Evolutionary conservation across 2,888 invertebrate species (phyloP), one percentile per base, ranked within the genome.

Genomic region (Eutolmus rufibarbis): DNA sequence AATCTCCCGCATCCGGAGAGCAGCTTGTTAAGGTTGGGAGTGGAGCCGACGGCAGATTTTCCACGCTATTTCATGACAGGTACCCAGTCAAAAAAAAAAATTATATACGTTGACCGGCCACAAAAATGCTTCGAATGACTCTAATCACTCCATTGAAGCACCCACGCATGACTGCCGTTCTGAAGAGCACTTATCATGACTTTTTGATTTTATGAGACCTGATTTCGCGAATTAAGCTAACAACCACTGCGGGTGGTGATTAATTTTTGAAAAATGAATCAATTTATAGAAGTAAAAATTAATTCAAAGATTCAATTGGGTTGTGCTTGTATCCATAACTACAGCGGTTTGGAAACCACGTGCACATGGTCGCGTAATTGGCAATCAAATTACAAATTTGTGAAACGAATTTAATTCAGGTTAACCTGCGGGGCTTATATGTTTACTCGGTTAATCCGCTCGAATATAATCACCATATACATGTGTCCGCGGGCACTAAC

Each of bases 401-500:
- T 23, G 31, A 57, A 57, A 56, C 57, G 19, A 51, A 56, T 82
- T 82, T 82, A 82, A 57, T 82, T 82, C 57, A 34, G 56, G 51
- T 56, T 56, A 56, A 51, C n/a, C 57, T 28, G 57, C 57, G n/a
- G 81, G 14, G 31, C 81, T 81, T 46, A 57, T 31, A 51, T 82
- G 81, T 82, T 82, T 82, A 57, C 57, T 31, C n/a, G 57, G 81
- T 82, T 82, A 56, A 82, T 82, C 28, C 57, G 56, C 34, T 37
- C 56, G 46, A 56, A 81, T 51, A 82, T 51, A 82, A 57, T 34
- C 51, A 51, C 51, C 51, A 16, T 56, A 46, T 43, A 23, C 23
- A 43, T 46, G 43, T 23, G 46, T 78, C 28, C 28, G 19, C 78
- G 40, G 43, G 43, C n/a, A 16, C 5, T 51, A 51, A 51, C 51